A percentile compares a stretch with the other conserved stretches of the same genome.
These are phyloP conservation scores for Augiades crinisus DNA, from an alignment of 2,888 invertebrate species.

Conservation along the genomic window DNA sequence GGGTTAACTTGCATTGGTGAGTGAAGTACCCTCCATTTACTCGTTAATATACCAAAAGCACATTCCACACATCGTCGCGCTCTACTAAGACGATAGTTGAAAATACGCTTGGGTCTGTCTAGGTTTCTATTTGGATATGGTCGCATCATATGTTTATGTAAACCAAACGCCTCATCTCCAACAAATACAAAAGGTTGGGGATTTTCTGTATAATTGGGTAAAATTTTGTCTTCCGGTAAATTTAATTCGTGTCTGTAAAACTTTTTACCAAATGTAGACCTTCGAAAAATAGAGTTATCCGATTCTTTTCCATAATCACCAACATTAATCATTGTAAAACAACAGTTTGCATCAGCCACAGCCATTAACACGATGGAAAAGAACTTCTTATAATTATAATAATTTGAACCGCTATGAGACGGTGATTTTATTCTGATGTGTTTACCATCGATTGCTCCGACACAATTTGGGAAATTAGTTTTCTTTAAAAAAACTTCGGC, in stretches of 20 bases:
- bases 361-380: not conserved
- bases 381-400: not conserved
- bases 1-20: constrained; percentile 4
- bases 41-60: constrained; percentile 6
- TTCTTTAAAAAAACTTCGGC: constrained; percentile 4
- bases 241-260: not conserved
- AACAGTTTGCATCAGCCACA: not conserved
- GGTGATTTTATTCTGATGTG: not conserved
- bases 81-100: constrained; percentile 5
- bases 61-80: constrained; percentile 2
- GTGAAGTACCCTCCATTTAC: not conserved
- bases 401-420: not conserved
- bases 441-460: constrained; percentile 13
- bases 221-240: not conserved
- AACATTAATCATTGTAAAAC: not conserved
- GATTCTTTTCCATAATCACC: not conserved
- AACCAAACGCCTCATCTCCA: constrained; percentile 6
- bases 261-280: not conserved
- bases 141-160: constrained; percentile 1
- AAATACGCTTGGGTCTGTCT: not conserved
- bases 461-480: constrained; percentile 10
- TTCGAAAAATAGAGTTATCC: not conserved
- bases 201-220: not conserved
- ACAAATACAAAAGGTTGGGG: constrained; percentile 1
- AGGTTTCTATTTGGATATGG: constrained; percentile 5